Evolutionary conservation across 2,113 vertebrate species (phyloP), one percentile per base, ranked within the genome.

Genomic region (Dinomys branickii): DNA sequence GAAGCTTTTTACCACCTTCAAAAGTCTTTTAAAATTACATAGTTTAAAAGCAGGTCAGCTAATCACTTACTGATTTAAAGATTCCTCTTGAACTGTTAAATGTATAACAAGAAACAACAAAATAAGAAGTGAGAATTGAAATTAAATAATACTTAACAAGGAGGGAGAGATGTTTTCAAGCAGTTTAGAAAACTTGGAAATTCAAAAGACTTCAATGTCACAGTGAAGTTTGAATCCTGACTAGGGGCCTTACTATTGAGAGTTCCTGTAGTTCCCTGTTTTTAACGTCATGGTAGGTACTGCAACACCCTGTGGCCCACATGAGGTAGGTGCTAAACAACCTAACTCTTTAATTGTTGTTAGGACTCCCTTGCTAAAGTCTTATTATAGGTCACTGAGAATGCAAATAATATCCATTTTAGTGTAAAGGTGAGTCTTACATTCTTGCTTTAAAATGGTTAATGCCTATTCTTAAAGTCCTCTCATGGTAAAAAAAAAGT

Each of bases 41-140:
- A 38, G 35, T 61, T 3, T 91, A 63, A 94, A 96, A 52, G 11
- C 52, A 82, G 65, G 77, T 65, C 14, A 41, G 7, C 3, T 47
- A 56, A 56, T 78, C 33, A 59, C 14, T 85, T 85, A 61, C n/a
- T 91, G 38, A 90, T 88, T 85, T 91, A 69, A 91, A 97, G 11
- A 63, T 89, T 56, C 7, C 50, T 78, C 12, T 86, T 71, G 13
- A 83, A 44, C 20, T 78, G 17, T 88, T 88, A 54, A 95, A 61
- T 35, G 30, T 78, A 28, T 78, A 41, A 85, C 3, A 73, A 59
- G 67, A 54, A 28, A n/a, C 69, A 26, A 5, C 24, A 14, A 10
- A 77, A 3, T 88, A 38, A 58, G 8, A 90, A 50, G 30, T 90
- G 30, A 82, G n/a, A 78, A 86, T 30, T 63, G 89, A 78, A 83